phyloP scores from a whole-genome alignment of 1,140 invertebrate genomes.

The Samia ricini region DNA sequence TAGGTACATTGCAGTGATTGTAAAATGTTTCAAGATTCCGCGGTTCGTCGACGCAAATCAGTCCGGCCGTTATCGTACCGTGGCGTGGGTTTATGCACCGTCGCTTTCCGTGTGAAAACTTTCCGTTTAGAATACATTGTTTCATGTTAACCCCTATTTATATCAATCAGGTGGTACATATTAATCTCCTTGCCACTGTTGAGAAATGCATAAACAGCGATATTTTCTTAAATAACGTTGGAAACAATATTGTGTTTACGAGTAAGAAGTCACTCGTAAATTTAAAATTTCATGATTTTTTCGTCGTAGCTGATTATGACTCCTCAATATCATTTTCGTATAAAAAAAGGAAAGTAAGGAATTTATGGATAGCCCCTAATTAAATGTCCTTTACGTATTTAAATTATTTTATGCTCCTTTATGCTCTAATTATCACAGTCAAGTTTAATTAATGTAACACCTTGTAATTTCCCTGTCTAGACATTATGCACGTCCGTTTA shows the following conservation, averaged over 20 bases:
- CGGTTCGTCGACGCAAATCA: conserved; percentile 31
- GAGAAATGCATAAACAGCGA: background rate
- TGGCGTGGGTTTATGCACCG: conserved; percentile 58
- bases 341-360: too few relatives aligned
- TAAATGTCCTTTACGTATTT: conserved; percentile 28
- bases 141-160: conserved; percentile 53
- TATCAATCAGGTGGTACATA: conserved; percentile 37
- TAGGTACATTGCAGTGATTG: conserved; percentile 17
- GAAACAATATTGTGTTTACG: too few relatives aligned
- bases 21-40: conserved; percentile 38
- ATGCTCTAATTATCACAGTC: conserved; percentile 46
- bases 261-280: too few relatives aligned
- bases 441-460: conserved; percentile 43
- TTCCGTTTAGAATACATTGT: conserved; percentile 52
- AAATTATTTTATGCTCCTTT: conserved; percentile 36
- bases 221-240: background rate
- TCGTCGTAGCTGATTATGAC: too few relatives aligned
- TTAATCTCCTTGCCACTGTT: background rate
- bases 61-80: conserved; percentile 54
- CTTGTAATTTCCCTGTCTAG: conserved; percentile 54
- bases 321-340: too few relatives aligned
- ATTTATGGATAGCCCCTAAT: too few relatives aligned
- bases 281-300: too few relatives aligned
- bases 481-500: conserved; percentile 27
- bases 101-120: conserved; percentile 60